A percentile compares a stretch with the other conserved stretches of the same genome.
phyloP scores from a whole-genome alignment of 2,888 invertebrate species.

The Drosophila lutescens region DNA sequence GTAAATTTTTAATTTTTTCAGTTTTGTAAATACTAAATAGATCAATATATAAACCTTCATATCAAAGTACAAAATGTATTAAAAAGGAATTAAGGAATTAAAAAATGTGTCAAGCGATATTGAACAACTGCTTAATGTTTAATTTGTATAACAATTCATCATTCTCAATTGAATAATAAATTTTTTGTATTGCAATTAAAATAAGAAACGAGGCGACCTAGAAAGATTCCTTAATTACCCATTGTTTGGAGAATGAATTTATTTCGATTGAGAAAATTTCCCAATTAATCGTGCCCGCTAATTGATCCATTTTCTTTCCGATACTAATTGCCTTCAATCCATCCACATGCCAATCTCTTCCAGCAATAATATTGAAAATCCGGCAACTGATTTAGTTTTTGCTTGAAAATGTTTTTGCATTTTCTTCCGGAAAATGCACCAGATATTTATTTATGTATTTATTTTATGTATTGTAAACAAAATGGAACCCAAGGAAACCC shows the following conservation, averaged over 20 bases:
- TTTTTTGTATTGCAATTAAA: constrained; percentile 12
- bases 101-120: neutral
- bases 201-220: constrained; percentile 4
- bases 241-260: constrained; percentile 10
- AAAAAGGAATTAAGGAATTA: neutral
- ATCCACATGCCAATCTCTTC: constrained; percentile 3
- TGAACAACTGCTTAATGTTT: neutral
- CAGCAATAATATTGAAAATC: constrained; percentile 1
- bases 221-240: constrained; percentile 32
- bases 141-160: constrained; percentile 6
- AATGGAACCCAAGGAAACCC: constrained; percentile 29
- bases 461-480: too few relatives aligned
- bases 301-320: constrained; percentile 21
- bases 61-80: too few relatives aligned
- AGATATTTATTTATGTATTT: constrained; percentile 37
- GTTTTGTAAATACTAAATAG: too few relatives aligned
- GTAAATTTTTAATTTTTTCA: too few relatives aligned
- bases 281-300: constrained; percentile 24
- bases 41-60: too few relatives aligned
- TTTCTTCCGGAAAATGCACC: constrained; percentile 37
- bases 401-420: constrained; percentile 9
- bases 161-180: constrained; percentile 3
- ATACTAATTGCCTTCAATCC: constrained; percentile 11
- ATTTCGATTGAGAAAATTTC: neutral
- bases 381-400: constrained; percentile 3